These are phyloP conservation scores for Brachionus manjavacas DNA, from an alignment of 1,140 invertebrate species.

Conservation along the genomic window DNA sequence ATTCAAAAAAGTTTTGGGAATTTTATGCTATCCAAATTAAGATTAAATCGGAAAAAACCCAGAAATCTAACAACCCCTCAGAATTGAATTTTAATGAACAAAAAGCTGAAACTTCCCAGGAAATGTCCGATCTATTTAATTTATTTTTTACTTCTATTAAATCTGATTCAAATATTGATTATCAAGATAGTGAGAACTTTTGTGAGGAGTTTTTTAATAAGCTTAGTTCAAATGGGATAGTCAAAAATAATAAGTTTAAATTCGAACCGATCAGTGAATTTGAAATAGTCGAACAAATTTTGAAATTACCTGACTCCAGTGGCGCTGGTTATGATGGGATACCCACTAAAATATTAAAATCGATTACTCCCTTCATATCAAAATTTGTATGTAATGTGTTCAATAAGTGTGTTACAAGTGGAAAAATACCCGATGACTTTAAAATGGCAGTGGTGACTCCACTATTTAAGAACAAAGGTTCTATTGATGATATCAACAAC, in stretches of 20 bases:
- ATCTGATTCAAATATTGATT: not conserved
- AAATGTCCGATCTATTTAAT: not conserved
- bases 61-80: not conserved
- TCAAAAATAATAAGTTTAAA: too few species aligned
- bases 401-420: not conserved
- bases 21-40: not conserved
- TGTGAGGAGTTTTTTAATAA: not conserved
- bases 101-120: not conserved
- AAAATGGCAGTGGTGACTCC: not conserved
- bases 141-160: not conserved
- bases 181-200: not conserved
- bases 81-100: not conserved
- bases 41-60: not conserved
- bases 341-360: not conserved
- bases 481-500: too few species aligned
- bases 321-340: not conserved
- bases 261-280: not conserved
- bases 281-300: not conserved
- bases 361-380: not conserved
- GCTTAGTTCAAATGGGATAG: not conserved
- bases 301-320: not conserved
- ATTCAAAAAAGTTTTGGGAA: not conserved
- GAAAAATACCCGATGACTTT: not conserved
- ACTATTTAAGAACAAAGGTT: too few species aligned
- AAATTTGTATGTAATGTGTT: not conserved